phyloP scores from a whole-genome alignment of 2,888 invertebrate species.

The Megalurothrips usitatus region DNA sequence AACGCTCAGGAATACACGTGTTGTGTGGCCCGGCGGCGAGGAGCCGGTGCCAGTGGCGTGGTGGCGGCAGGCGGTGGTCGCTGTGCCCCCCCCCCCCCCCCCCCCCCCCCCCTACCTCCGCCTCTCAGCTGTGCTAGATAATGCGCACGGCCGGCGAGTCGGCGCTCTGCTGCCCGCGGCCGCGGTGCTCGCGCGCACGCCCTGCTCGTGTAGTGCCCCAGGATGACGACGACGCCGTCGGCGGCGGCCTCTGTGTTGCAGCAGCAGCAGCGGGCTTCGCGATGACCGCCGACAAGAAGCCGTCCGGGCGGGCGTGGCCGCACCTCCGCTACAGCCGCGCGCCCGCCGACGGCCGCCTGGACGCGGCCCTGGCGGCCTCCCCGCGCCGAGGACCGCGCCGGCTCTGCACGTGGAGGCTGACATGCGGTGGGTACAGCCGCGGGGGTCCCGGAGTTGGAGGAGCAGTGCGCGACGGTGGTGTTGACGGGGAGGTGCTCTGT shows the following conservation, averaged over 20 bases:
- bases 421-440: background rate
- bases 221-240: background rate
- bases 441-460: background rate
- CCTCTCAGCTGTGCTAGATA: too few relatives aligned
- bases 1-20: too few relatives aligned
- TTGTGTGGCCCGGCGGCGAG: too few relatives aligned
- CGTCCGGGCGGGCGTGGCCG: background rate
- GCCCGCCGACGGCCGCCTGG: background rate
- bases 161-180: too few relatives aligned
- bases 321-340: constrained; percentile 13
- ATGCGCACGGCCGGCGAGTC: too few relatives aligned
- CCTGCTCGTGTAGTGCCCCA: background rate
- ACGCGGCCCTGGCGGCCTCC: background rate
- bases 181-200: background rate
- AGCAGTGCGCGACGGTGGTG: too few relatives aligned
- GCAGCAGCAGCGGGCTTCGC: too few relatives aligned
- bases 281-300: background rate
- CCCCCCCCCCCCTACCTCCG: too few relatives aligned
- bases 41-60: too few relatives aligned
- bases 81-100: too few relatives aligned
- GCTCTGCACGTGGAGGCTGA: background rate
- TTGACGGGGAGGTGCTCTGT: too few relatives aligned
- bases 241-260: background rate
- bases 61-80: too few relatives aligned
- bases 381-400: background rate